Percentiles rank a stretch among this genome's conserved stretches.
These are phyloP conservation scores for Scleropages formosus DNA, from an alignment of 2,797 vertebrate species.

Conservation along the genomic window DNA sequence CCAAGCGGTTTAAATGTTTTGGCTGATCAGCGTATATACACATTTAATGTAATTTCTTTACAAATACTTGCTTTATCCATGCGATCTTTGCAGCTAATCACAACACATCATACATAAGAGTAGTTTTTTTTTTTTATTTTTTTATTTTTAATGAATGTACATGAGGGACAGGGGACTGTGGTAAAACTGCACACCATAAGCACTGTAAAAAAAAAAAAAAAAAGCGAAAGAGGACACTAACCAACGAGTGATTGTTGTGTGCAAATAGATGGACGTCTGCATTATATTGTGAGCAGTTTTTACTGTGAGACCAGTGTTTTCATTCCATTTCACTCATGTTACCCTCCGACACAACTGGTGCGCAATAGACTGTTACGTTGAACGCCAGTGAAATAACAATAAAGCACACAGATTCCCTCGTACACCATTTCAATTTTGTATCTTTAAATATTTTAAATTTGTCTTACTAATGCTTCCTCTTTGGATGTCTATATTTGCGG, in stretches of 20 bases:
- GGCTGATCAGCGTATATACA: too few species aligned
- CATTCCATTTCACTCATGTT: not conserved
- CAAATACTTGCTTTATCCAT: slow-evolving; percentile 16
- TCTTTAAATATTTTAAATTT: slow-evolving; percentile 1
- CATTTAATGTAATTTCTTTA: not conserved
- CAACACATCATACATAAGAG: too few species aligned
- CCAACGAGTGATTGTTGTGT: slow-evolving; percentile 56
- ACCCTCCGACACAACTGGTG: not conserved
- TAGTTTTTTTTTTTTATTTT: slow-evolving; percentile 10
- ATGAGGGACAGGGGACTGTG: slow-evolving; percentile 16
- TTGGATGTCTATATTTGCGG: slow-evolving; percentile 2
- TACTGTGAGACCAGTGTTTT: not conserved
- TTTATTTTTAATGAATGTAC: slow-evolving; percentile 33
- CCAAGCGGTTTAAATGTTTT: too few species aligned
- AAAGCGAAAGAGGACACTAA: not conserved
- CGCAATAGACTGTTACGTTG: not conserved
- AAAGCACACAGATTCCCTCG: too few species aligned
- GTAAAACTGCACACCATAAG: slow-evolving; percentile 4
- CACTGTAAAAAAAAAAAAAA: slow-evolving; percentile 22
- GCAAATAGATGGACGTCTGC: slow-evolving; percentile 50
- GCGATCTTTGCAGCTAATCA: slow-evolving; percentile 18
- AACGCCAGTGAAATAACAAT: not conserved
- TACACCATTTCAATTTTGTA: not conserved
- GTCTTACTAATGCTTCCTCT: not conserved
- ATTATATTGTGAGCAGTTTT: not conserved